These are phyloP conservation scores for Drymonia ruficornis DNA, from an alignment of 2,888 invertebrate species.

Conservation along the genomic window DNA sequence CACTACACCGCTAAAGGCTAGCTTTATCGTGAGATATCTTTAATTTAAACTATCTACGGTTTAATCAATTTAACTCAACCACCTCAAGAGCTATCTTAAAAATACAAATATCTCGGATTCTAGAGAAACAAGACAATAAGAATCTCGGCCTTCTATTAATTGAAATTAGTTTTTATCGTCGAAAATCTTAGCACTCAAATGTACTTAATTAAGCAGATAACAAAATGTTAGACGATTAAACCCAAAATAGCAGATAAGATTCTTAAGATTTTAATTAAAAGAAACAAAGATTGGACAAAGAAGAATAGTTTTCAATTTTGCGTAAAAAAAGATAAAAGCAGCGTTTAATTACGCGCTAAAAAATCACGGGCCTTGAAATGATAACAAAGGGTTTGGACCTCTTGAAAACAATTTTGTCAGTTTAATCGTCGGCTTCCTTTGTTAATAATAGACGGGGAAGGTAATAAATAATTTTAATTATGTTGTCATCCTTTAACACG, in stretches of 20 bases:
- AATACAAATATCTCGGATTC: neutral
- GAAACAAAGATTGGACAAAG: slow-evolving; percentile 2
- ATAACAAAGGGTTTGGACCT: slow-evolving; percentile 5
- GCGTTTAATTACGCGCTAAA: slow-evolving; percentile 7
- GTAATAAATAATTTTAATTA: slow-evolving; percentile 38
- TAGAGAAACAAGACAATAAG: neutral
- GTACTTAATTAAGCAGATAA: slow-evolving; percentile 3
- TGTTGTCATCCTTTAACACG: slow-evolving; percentile 19
- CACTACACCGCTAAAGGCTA: too few species aligned
- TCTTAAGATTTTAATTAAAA: slow-evolving; percentile 6
- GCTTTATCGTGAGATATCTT: too few species aligned
- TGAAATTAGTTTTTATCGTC: neutral
- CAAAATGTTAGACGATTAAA: neutral
- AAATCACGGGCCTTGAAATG: slow-evolving; percentile 3
- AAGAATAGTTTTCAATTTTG: slow-evolving; percentile 5
- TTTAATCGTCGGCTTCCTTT: slow-evolving; percentile 21
- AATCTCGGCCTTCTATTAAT: neutral
- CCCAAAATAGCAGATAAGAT: neutral
- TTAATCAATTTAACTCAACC: too few species aligned
- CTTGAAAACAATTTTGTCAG: slow-evolving; percentile 15
- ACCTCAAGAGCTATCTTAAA: neutral
- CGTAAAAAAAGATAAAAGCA: slow-evolving; percentile 2
- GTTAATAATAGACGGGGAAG: slow-evolving; percentile 19
- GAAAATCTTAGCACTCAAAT: neutral
- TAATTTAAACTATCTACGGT: too few species aligned